Evolutionary conservation across 2,113 vertebrate genomes (phyloP).

Genomic region (Tachycineta bicolor): DNA sequence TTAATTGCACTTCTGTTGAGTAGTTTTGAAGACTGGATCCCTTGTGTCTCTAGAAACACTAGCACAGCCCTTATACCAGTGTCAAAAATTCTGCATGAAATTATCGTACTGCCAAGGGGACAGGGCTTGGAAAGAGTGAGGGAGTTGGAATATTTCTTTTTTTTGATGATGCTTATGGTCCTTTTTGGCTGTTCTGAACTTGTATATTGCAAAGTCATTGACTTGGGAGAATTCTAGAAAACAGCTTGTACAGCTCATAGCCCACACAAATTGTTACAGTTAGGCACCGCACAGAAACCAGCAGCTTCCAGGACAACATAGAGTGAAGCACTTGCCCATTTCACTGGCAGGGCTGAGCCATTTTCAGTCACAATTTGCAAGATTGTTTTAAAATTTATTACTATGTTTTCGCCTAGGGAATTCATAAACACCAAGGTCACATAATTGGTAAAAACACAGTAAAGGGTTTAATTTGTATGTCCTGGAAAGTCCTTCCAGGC

Average conservation of each 20-base stretch:
- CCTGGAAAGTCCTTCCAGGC: neutral
- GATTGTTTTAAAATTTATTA: neutral
- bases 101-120: neutral
- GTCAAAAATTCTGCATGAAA: constrained; percentile 1
- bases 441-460: accelerated
- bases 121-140: neutral
- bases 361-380: neutral
- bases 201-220: neutral
- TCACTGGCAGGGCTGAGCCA: neutral
- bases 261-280: neutral
- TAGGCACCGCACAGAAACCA: neutral
- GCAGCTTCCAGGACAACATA: neutral
- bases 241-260: neutral
- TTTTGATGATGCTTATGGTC: neutral
- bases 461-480: neutral
- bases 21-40: constrained; percentile 2
- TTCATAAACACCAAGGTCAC: neutral
- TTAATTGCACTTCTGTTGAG: constrained; percentile 12
- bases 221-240: neutral
- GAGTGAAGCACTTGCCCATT: neutral
- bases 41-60: neutral
- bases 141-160: neutral
- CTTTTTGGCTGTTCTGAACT: neutral
- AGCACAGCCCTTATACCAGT: neutral
- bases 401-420: neutral